These are phyloP conservation scores for Machimus atricapillus DNA, from an alignment of 2,888 invertebrate genomes.

Conservation along the genomic window DNA sequence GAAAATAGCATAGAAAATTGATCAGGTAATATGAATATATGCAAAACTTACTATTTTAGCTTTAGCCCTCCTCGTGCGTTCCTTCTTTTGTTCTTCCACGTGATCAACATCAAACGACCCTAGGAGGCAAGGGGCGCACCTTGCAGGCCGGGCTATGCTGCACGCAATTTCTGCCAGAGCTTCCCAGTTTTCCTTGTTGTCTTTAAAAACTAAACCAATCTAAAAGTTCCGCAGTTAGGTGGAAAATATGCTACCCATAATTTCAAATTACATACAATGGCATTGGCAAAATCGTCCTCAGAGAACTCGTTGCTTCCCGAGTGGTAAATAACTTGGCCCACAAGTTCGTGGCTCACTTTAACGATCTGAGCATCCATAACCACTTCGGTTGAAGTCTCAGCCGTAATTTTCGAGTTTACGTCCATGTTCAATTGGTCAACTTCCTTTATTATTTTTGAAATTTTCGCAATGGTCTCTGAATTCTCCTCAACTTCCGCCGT, in stretches of 20 bases:
- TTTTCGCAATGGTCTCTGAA: constrained; percentile 55
- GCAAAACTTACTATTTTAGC: constrained; percentile 49
- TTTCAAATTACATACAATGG: constrained; percentile 55
- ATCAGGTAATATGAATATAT: background rate
- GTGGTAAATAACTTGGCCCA: constrained; percentile 54
- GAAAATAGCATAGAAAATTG: constrained; percentile 32
- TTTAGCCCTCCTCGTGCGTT: constrained; percentile 56
- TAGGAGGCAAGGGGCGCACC: constrained; percentile 54
- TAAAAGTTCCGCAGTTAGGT: constrained; percentile 18
- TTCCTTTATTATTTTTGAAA: constrained; percentile 51
- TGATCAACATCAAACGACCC: constrained; percentile 56
- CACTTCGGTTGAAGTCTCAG: constrained; percentile 58
- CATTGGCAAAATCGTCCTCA: constrained; percentile 54
- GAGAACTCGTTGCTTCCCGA: constrained; percentile 53
- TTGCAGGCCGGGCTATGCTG: constrained; percentile 49
- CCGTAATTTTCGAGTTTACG: constrained; percentile 53
- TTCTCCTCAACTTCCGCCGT: constrained; percentile 53
- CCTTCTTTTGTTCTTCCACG: constrained; percentile 56
- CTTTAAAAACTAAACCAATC: constrained; percentile 50
- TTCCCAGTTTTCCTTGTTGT: constrained; percentile 53
- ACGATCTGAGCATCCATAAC: constrained; percentile 60
- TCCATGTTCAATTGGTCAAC: constrained; percentile 54
- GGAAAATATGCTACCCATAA: background rate
- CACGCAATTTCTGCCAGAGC: constrained; percentile 50
- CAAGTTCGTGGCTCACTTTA: constrained; percentile 57